Evolutionary conservation across 2,797 vertebrate species (phyloP), one percentile per base, ranked within the genome.

Genomic region (Miichthys miiuy): DNA sequence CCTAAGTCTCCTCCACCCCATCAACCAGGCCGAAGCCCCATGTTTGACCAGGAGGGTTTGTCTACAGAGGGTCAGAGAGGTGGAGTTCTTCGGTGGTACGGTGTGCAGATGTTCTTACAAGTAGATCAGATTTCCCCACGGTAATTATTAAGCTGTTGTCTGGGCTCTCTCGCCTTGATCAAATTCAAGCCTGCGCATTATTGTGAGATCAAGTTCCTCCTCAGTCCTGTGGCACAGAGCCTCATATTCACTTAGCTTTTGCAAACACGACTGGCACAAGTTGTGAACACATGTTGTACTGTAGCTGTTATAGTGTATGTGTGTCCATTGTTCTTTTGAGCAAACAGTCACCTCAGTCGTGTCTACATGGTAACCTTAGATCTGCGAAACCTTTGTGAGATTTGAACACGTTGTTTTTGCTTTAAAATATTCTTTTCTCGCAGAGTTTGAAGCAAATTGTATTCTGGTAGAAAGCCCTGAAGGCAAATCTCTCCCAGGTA

Each of bases 101-200:
- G 74, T 70, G 72, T 25, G 58, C 52, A 52, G 67, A 47, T 47
- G 11, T 25, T 66, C 69, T 71, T 41, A 48, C 38, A 34, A 69
- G 82, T 61, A 81, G 85, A 90, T 90, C 77, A 73, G 77, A 91
- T 90, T 90, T 87, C 67, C 85, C 86, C 62, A 8, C 11, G 61
- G 82, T 80, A 84, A 87, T 84, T 88, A 79, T 82, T 89, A 65
- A 63, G 82, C 85, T 69, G 76, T 42, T 71, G 84, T 68, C 68
- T 20, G 63, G 79, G 44, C 76, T 87, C 73, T 70, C 64, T 77
- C 23, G 25, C 61, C 55, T 70, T 83, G 69, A 89, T 88, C 70
- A 81, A 87, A 88, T 88, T 71, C 78, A 74, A 80, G 66, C 77
- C 74, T 34, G 73, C 54, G 61, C 30, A 6, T 82, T 88, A 65